Conservation (phyloP, 2,888 invertebrate species). For the Nymphalis c-album region DNA sequence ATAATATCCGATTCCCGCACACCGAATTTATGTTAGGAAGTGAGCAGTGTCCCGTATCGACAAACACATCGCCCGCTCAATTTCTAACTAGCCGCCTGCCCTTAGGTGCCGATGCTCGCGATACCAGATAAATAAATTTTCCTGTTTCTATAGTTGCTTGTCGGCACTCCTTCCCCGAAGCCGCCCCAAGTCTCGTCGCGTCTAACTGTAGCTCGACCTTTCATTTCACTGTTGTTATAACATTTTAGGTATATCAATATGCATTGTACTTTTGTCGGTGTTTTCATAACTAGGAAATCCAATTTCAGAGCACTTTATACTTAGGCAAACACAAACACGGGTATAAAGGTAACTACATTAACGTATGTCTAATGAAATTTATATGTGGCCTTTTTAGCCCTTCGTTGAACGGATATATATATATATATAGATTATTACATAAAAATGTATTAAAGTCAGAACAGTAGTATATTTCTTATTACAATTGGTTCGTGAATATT, state of each 20-base stretch:
- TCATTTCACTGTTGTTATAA: conserved; percentile 35
- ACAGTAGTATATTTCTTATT: background rate
- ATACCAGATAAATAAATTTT: conserved; percentile 72
- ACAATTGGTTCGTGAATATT: conserved; percentile 30
- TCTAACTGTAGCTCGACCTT: conserved; percentile 61
- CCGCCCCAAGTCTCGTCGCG: conserved; percentile 50
- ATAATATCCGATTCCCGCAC: conserved; percentile 79
- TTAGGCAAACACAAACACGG: background rate
- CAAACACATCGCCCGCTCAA: conserved; percentile 64
- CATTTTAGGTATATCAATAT: conserved; percentile 4
- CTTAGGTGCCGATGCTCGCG: conserved; percentile 62
- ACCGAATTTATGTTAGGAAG: conserved; percentile 81
- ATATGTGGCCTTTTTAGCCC: background rate
- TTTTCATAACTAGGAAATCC: background rate
- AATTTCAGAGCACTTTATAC: too few species aligned
- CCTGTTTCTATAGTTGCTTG: conserved; percentile 57
- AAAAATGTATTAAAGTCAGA: background rate
- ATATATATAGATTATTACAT: background rate
- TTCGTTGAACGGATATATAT: background rate
- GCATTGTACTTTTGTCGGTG: background rate
- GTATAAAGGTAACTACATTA: conserved; percentile 3
- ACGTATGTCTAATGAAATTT: background rate
- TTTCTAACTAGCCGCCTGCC: conserved; percentile 61
- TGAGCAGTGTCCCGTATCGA: conserved; percentile 76
- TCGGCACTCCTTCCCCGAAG: conserved; percentile 53